Conservation (phyloP, 2,113 vertebrate species). For the Noturus placidus region DNA sequence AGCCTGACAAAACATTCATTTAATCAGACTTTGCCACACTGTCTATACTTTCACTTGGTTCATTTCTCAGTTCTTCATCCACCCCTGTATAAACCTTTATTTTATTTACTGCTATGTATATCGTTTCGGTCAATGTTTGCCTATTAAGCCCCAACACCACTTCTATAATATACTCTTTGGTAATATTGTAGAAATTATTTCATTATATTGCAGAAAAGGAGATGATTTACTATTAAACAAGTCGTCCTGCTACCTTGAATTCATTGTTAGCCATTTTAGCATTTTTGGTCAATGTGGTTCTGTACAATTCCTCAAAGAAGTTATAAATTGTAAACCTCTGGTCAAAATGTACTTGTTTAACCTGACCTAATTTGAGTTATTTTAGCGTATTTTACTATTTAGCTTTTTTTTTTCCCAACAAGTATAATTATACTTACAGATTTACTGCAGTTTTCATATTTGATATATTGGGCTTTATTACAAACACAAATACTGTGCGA, state of each 20-base stretch:
- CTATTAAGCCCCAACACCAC: background rate
- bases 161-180: constrained; percentile 19
- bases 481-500: background rate
- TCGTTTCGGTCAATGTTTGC: background rate
- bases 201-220: background rate
- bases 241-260: background rate
- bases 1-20: background rate
- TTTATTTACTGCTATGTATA: background rate
- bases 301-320: background rate
- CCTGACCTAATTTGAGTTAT: background rate
- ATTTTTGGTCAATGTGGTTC: background rate
- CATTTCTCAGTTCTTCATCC: background rate
- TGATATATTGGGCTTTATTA: background rate
- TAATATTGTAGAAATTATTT: background rate
- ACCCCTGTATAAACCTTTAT: background rate
- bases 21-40: too few relatives aligned
- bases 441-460: background rate
- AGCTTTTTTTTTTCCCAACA: background rate
- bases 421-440: background rate
- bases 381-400: background rate
- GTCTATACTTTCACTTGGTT: background rate
- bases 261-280: background rate
- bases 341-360: background rate
- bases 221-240: background rate
- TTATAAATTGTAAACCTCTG: background rate